Evolutionary conservation across 2,797 vertebrate genomes (phyloP).

Genomic region (Helicolenus hilgendorfi): DNA sequence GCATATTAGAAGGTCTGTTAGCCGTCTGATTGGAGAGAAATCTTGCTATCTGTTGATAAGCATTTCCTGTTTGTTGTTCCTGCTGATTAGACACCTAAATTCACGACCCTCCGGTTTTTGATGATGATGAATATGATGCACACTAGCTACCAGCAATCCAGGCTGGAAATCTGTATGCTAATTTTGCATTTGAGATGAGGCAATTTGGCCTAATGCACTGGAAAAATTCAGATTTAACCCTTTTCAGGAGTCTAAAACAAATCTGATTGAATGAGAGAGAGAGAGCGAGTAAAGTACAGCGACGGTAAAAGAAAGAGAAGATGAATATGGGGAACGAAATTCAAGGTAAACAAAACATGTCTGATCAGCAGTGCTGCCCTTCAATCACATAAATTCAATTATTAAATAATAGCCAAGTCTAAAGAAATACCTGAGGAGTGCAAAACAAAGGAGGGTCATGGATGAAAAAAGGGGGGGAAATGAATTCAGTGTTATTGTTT

Average conservation of each 20-base stretch:
- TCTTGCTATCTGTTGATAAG: conserved; percentile 31
- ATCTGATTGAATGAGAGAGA: neutral
- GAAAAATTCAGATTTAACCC: conserved; percentile 37
- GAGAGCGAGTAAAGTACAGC: neutral
- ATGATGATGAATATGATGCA: conserved; percentile 66
- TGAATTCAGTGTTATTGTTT: neutral
- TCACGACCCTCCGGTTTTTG: conserved; percentile 26
- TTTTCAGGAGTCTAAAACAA: neutral
- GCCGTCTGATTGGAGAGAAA: conserved; percentile 54
- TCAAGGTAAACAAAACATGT: neutral
- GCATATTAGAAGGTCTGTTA: conserved; percentile 40
- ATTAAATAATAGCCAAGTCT: neutral
- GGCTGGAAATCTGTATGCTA: conserved; percentile 35
- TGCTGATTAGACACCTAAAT: conserved; percentile 64
- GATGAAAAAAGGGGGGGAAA: neutral
- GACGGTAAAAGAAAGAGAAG: neutral
- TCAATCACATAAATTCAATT: neutral
- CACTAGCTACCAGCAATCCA: conserved; percentile 8
- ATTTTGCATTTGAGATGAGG: conserved; percentile 54
- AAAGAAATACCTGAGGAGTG: neutral
- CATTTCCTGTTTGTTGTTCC: conserved; percentile 55
- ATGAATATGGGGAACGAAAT: neutral
- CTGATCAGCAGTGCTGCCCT: neutral
- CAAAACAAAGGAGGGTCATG: neutral
- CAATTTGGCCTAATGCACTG: conserved; percentile 56